Base-by-base conservation (phyloP, 2,888 invertebrate genomes). In the Parascotia fuliginaria region DNA sequence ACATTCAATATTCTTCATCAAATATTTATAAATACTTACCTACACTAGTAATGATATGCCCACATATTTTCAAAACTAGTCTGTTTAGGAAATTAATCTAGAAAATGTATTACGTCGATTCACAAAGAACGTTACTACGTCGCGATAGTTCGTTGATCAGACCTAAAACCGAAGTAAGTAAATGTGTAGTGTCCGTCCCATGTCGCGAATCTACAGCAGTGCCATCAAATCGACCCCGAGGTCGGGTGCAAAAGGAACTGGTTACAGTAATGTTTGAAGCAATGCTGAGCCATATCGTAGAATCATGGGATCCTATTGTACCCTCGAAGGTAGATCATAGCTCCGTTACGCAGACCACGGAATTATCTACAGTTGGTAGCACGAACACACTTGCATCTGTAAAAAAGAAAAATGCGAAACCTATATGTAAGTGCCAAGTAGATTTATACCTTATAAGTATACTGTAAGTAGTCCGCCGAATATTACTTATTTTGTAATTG, bases 181-280 rank as follows among this genome's bases (percentile, higher is more conserved):
- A 19, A 19, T 19, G 19, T 19, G 19, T n/a, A 19, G 19, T 19
- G 3, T 19, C 5, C 19, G 5, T n/a, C n/a, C n/a, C n/a, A n/a
- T n/a, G n/a, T n/a, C n/a, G n/a, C n/a, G n/a, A n/a, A n/a, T n/a
- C n/a, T n/a, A n/a, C n/a, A n/a, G n/a, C n/a, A n/a, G n/a, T n/a
- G n/a, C 3, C 2, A 19, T 19, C 5, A 5, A 19, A 19, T 19
- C 19, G 79, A 9, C 75, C 79, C 0, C 82, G 63, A 27, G 83
- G 83, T 3, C 74, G 85, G 1, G 79, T 85, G 0, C 79, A 78
- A 51, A 85, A 75, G 42, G 89, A 90, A 73, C 58, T 90, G 27
- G 75, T 90, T 5, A 80, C 84, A 9, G 57, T 79, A 61, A 69
- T 92, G 50, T 91, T 88, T 55, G 85, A 89, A 42, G 82, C 89